phyloP scores from a whole-genome alignment of 2,113 vertebrate genomes.

The Haemorhous mexicanus region DNA sequence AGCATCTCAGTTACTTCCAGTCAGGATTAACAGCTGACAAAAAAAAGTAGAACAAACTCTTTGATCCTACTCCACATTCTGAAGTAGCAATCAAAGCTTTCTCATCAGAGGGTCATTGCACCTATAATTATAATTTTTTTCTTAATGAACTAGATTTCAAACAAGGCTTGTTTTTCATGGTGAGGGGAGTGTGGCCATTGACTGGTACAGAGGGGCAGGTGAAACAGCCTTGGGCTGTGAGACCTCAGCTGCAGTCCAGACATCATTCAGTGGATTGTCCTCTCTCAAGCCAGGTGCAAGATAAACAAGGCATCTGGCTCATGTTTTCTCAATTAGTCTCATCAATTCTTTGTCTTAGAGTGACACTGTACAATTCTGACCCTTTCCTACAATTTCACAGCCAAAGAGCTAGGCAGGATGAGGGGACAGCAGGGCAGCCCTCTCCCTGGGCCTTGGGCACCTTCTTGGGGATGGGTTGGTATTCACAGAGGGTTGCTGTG shows the following conservation, averaged over 20 bases:
- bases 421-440: fast-evolving
- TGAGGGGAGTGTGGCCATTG: not conserved
- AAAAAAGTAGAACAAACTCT: not conserved
- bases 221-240: not conserved
- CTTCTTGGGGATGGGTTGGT: not conserved
- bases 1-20: not conserved
- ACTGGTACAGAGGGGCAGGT: not conserved
- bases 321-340: not conserved
- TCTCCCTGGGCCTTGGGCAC: fast-evolving
- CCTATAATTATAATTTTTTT: not conserved
- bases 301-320: not conserved
- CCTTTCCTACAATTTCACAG: too few species aligned
- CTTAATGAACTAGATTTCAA: not conserved
- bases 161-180: not conserved
- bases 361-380: not conserved
- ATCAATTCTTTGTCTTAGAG: not conserved
- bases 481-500: fast-evolving
- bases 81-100: not conserved
- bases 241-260: not conserved
- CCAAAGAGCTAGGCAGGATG: not conserved
- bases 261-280: too few species aligned
- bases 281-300: not conserved
- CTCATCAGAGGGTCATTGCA: not conserved
- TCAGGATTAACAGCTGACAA: not conserved
- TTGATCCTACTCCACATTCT: not conserved